Evolutionary conservation across 2,113 vertebrate genomes (phyloP).

Genomic region (Bufo gargarizans): DNA sequence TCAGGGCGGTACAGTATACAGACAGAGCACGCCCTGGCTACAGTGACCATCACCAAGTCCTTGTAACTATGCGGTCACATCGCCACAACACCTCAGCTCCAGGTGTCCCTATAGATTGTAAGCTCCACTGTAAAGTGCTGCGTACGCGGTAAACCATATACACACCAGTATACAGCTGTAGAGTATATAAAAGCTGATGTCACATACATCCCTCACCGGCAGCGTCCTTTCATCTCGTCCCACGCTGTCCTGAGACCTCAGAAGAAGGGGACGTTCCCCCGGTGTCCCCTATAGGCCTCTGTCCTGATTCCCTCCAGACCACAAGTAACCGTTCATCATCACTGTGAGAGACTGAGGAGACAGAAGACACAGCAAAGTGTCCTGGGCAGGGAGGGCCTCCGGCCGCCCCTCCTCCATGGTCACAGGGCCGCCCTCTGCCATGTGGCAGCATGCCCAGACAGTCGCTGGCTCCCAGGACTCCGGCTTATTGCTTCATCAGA

Average conservation of each 20-base stretch:
- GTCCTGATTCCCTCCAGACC: no score
- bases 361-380: not conserved
- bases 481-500: not conserved
- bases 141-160: not conserved
- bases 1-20: no score
- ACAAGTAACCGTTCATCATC: not conserved
- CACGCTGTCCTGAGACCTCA: not conserved
- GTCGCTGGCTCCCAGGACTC: not conserved
- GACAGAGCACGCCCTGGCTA: no score
- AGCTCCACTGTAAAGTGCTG: no score
- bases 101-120: no score
- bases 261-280: not conserved
- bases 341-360: not conserved
- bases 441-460: slow-evolving; percentile 30
- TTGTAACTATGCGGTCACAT: no score
- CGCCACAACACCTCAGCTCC: no score
- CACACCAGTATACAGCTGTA: not conserved
- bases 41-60: no score
- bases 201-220: not conserved
- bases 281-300: not conserved
- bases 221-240: not conserved
- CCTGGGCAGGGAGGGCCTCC: not conserved
- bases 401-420: not conserved
- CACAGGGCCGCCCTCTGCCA: not conserved
- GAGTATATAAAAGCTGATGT: no score